Evolutionary conservation across 2,888 invertebrate species (phyloP).

Genomic region (Volucella bombylans): DNA sequence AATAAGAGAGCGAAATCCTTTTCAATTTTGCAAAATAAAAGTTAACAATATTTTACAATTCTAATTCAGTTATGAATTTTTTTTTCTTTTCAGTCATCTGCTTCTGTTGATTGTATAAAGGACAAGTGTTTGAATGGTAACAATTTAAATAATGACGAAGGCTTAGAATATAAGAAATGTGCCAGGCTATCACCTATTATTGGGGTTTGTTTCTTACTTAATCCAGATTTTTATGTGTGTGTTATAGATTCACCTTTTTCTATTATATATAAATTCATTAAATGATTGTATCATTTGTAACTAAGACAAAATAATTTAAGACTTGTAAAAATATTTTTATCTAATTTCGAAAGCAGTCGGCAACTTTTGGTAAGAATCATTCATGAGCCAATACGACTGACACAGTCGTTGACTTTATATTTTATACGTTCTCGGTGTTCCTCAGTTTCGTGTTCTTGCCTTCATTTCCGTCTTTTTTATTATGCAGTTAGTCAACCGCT

Average conservation of each 20-base stretch:
- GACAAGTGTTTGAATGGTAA: not conserved
- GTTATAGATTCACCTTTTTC: no score
- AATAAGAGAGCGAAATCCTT: constrained; percentile 62
- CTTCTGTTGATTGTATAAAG: not conserved
- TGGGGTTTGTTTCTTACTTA: no score
- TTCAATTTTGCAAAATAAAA: constrained; percentile 71
- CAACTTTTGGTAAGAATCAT: no score
- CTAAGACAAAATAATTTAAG: no score
- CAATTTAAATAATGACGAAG: not conserved
- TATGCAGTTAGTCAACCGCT: constrained; percentile 61
- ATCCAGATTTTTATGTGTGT: no score
- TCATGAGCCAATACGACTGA: no score
- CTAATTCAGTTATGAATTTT: constrained; percentile 73
- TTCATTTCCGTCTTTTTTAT: constrained; percentile 32
- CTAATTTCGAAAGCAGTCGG: no score
- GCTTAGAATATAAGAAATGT: no score
- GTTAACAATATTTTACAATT: constrained; percentile 73
- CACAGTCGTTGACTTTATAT: not conserved
- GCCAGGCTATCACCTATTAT: no score
- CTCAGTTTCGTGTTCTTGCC: constrained; percentile 9
- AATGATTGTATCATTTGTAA: no score
- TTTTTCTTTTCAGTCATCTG: constrained; percentile 30
- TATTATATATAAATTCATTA: no score
- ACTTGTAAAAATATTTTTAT: no score
- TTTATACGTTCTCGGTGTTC: constrained; percentile 25